A percentile compares a stretch with the other conserved stretches of the same genome.
Evolutionary conservation across 1,140 invertebrate genomes (phyloP).

Genomic region (Watersipora subatra): DNA sequence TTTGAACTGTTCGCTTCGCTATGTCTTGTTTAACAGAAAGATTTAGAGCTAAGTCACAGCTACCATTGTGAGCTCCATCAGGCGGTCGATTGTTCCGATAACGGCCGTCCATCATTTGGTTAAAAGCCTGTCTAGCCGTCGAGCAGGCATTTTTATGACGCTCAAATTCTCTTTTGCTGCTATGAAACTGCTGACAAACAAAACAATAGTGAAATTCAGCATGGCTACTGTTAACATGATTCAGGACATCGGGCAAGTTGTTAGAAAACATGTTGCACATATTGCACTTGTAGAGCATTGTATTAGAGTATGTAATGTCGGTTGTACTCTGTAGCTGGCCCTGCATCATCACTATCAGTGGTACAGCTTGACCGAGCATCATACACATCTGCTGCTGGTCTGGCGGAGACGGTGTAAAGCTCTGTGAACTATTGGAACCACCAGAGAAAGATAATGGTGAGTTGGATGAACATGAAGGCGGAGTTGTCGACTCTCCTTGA

Average conservation of each 20-base stretch:
- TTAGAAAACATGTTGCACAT: slow-evolving; percentile 4
- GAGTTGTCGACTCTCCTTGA: neutral
- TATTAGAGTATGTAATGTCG: neutral
- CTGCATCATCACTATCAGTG: slow-evolving; percentile 4
- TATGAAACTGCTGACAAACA: neutral
- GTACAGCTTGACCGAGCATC: slow-evolving; percentile 1
- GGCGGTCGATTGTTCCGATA: neutral
- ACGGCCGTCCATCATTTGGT: neutral
- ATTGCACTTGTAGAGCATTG: neutral
- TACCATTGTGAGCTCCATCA: neutral
- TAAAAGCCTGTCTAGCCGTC: neutral
- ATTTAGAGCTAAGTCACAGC: too few species aligned
- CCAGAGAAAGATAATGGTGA: neutral
- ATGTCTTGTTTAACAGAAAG: neutral
- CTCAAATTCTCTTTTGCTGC: neutral
- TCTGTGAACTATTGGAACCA: neutral
- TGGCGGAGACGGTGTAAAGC: neutral
- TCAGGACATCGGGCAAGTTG: neutral
- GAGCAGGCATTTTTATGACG: neutral
- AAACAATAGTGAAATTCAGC: neutral
- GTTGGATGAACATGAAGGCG: neutral
- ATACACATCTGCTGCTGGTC: neutral
- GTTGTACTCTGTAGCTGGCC: neutral
- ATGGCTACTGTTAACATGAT: neutral
- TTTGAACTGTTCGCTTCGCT: neutral